Conservation (phyloP, 2,888 invertebrate species). For the Clunio marinus region DNA sequence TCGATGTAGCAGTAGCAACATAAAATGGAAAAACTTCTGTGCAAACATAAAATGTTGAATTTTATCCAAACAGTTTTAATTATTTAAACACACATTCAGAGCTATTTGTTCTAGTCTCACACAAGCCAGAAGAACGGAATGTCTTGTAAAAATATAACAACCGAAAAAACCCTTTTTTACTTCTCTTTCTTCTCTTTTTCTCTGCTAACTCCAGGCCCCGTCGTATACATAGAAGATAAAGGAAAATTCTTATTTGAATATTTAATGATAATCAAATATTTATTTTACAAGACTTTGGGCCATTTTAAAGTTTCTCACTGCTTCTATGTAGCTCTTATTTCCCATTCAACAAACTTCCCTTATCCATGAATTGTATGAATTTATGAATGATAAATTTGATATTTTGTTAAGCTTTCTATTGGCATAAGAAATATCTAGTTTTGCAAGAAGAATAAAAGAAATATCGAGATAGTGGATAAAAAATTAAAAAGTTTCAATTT, state of each 20-base stretch:
- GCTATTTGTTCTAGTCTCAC: slow-evolving; percentile 24
- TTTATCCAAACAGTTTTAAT: slow-evolving; percentile 38
- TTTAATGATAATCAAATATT: slow-evolving; percentile 39
- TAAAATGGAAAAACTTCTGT: background rate
- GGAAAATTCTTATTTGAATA: slow-evolving; percentile 38
- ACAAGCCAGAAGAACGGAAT: background rate
- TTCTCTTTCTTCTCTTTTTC: background rate
- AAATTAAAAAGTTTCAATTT: too few species aligned
- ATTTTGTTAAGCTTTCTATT: slow-evolving; percentile 11
- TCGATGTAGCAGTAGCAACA: background rate
- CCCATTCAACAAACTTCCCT: too few species aligned
- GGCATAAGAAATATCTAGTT: too few species aligned
- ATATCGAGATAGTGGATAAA: too few species aligned
- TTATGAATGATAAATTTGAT: slow-evolving; percentile 16
- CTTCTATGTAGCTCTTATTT: background rate
- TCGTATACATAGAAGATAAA: slow-evolving; percentile 19
- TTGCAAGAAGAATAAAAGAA: background rate
- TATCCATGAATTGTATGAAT: slow-evolving; percentile 21
- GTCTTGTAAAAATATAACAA: background rate
- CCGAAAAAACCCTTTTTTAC: slow-evolving; percentile 20
- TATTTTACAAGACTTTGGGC: slow-evolving; percentile 39
- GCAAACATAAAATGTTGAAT: slow-evolving; percentile 29
- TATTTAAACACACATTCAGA: slow-evolving; percentile 36
- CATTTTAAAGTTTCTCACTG: slow-evolving; percentile 37
- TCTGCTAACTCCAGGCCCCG: background rate